These are phyloP conservation scores for Alectura lathami DNA, from an alignment of 2,113 vertebrate species.

Conservation along the genomic window DNA sequence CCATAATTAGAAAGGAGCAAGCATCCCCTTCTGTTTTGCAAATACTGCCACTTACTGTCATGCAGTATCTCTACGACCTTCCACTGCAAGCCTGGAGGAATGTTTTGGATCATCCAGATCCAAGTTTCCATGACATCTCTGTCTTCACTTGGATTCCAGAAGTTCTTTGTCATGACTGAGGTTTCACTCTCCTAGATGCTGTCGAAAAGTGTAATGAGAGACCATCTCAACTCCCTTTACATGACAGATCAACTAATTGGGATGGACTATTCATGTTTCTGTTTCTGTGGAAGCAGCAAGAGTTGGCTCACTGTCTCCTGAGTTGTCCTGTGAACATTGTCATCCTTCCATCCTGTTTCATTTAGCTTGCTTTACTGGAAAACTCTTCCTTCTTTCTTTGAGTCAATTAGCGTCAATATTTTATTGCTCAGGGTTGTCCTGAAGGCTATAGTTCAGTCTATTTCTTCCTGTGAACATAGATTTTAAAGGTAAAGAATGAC, in stretches of 20 bases:
- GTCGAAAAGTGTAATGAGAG: slow-evolving; percentile 2
- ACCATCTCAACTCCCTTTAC: background rate
- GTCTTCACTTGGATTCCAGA: slow-evolving; percentile 46
- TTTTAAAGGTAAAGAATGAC: background rate
- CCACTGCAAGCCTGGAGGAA: slow-evolving; percentile 16
- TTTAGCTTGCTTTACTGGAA: background rate
- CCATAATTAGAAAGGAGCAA: slow-evolving; percentile 28
- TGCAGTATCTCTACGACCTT: background rate
- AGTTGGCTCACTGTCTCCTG: background rate
- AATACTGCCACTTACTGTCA: slow-evolving; percentile 50
- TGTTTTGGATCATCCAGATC: background rate
- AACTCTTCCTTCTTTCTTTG: background rate
- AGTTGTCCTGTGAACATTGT: background rate
- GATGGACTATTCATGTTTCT: background rate
- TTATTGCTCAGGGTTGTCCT: background rate
- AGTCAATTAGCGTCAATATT: background rate
- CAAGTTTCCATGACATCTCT: slow-evolving; percentile 45
- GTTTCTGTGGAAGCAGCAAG: background rate
- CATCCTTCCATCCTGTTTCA: background rate
- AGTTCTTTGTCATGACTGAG: slow-evolving; percentile 11
- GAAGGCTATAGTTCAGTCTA: background rate
- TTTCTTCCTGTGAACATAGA: background rate
- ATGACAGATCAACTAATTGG: background rate
- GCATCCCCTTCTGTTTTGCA: slow-evolving; percentile 32
- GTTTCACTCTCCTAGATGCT: background rate